phyloP scores from a whole-genome alignment of 2,888 invertebrate species.

The Pristionchus fissidentatus region DNA sequence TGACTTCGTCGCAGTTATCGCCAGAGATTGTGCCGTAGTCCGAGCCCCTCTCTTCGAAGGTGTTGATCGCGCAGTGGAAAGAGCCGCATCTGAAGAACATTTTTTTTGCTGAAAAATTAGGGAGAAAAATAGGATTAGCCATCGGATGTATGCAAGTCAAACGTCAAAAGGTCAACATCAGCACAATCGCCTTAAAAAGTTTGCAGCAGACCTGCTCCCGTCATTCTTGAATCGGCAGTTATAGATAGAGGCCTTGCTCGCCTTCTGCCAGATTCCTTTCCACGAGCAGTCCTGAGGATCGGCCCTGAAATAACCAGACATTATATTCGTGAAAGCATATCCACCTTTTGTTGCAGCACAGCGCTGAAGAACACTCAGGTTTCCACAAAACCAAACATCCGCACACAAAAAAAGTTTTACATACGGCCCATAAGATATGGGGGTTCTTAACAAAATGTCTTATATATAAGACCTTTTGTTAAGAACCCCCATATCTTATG shows the following conservation, averaged over 20 bases:
- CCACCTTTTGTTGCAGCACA: too few species aligned
- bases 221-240: not conserved
- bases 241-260: not conserved
- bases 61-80: not conserved
- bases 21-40: not conserved
- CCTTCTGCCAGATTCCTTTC: not conserved
- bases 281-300: not conserved
- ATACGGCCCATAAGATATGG: too few species aligned
- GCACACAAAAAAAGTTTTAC: too few species aligned
- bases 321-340: too few species aligned
- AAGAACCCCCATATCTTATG: too few species aligned
- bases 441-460: too few species aligned
- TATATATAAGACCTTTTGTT: too few species aligned
- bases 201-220: not conserved
- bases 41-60: not conserved
- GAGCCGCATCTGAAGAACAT: not conserved
- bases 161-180: too few species aligned
- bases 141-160: too few species aligned
- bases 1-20: not conserved
- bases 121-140: not conserved
- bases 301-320: not conserved
- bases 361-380: too few species aligned
- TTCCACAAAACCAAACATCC: too few species aligned
- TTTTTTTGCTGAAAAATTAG: too few species aligned
- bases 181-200: not conserved